Evolutionary conservation across 2,888 invertebrate species (phyloP).

Genomic region (Hylaea fasciaria): DNA sequence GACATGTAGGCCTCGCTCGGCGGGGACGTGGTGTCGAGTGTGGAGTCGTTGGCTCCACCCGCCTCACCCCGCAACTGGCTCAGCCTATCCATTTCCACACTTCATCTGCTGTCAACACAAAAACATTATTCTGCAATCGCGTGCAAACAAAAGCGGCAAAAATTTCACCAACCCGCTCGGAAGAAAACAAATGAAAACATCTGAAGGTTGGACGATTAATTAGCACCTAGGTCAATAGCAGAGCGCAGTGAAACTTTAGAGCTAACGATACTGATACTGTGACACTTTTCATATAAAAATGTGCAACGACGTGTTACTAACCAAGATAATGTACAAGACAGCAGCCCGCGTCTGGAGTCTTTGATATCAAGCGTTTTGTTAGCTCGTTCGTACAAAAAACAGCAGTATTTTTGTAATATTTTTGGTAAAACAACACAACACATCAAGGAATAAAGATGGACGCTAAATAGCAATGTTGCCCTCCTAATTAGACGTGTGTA

Average conservation of each 20-base stretch:
- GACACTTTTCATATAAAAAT: constrained; percentile 61
- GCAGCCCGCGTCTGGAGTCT: constrained; percentile 37
- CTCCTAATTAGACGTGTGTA: constrained; percentile 51
- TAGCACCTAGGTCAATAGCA: constrained; percentile 81
- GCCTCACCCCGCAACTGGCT: constrained; percentile 74
- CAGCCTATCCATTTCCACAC: constrained; percentile 81
- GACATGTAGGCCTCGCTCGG: constrained; percentile 75
- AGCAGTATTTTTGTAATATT: constrained; percentile 59
- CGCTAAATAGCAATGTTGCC: constrained; percentile 80
- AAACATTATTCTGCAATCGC: constrained; percentile 44
- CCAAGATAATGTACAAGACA: constrained; percentile 47
- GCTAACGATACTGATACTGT: constrained; percentile 78
- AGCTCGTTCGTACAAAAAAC: constrained; percentile 32
- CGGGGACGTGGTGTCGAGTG: constrained; percentile 71
- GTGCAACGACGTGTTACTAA: constrained; percentile 49
- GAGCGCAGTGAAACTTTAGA: constrained; percentile 79
- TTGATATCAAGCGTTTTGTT: constrained; percentile 35
- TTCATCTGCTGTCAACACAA: constrained; percentile 74
- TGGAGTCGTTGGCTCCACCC: constrained; percentile 70
- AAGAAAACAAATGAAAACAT: constrained; percentile 68
- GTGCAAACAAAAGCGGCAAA: constrained; percentile 37
- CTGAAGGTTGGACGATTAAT: constrained; percentile 72
- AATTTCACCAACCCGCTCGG: constrained; percentile 47
- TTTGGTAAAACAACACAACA: constrained; percentile 79
- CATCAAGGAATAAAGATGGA: constrained; percentile 83